Evolutionary conservation across 2,113 vertebrate species (phyloP).

Genomic region (Glaucidium brasilianum): DNA sequence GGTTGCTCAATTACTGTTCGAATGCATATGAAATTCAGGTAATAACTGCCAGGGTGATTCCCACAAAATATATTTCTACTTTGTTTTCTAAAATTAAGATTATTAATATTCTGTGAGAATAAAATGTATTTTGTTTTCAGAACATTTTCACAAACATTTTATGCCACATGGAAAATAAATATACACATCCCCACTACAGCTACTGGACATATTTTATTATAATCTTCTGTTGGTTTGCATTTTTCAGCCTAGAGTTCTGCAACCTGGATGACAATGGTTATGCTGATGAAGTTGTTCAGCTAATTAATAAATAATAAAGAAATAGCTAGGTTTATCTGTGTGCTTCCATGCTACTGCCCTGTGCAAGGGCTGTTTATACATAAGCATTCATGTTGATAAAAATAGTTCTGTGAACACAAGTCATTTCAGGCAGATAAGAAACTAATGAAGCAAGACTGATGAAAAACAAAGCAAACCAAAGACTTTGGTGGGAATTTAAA

Average conservation of each 20-base stretch:
- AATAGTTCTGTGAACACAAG: neutral
- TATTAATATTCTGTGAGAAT: neutral
- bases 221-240: neutral
- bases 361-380: neutral
- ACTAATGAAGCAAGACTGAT: neutral
- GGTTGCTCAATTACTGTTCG: neutral
- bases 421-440: neutral
- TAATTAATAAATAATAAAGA: conserved; percentile 60
- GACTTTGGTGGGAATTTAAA: neutral
- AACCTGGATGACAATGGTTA: neutral
- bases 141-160: neutral
- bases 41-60: neutral
- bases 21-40: neutral
- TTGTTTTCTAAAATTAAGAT: neutral
- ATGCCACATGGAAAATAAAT: neutral
- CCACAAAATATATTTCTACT: neutral
- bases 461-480: neutral
- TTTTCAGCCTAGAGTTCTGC: neutral
- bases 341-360: neutral
- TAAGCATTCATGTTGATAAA: neutral
- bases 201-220: neutral
- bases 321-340: conserved; percentile 32
- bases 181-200: neutral
- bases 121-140: neutral
- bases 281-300: conserved; percentile 40